phyloP scores from a whole-genome alignment of 2,797 vertebrate species.

The Tokudaia muenninki region DNA sequence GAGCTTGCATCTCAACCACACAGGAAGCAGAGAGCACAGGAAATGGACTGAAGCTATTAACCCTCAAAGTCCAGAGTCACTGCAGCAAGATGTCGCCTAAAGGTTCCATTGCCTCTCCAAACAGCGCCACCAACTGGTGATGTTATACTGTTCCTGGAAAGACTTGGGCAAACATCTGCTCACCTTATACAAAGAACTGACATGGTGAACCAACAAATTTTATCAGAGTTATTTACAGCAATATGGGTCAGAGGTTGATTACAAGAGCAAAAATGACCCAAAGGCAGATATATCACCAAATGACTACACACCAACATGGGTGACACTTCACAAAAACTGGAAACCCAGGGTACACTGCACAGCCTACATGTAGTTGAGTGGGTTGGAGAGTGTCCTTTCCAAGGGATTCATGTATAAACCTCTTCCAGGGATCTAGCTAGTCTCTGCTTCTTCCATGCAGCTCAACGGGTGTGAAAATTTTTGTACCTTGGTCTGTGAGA shows the following conservation, averaged over 20 bases:
- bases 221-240: not conserved
- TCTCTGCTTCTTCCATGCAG: not conserved
- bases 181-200: not conserved
- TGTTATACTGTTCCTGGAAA: not conserved
- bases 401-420: not conserved
- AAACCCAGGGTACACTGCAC: not conserved
- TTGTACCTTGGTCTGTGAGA: not conserved
- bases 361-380: not conserved
- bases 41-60: not conserved
- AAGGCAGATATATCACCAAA: not conserved
- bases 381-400: not conserved
- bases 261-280: not conserved
- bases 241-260: no score
- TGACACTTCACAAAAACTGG: not conserved
- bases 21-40: not conserved
- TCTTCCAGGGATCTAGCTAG: not conserved
- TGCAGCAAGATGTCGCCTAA: not conserved
- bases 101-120: not conserved
- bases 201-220: not conserved
- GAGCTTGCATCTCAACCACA: not conserved
- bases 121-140: not conserved
- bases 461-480: not conserved
- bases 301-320: not conserved
- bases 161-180: not conserved
- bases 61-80: not conserved